Percentiles rank a stretch among this genome's conserved stretches.
These are phyloP conservation scores for Lynx canadensis DNA, from an alignment of 2,113 vertebrate species.

Conservation along the genomic window DNA sequence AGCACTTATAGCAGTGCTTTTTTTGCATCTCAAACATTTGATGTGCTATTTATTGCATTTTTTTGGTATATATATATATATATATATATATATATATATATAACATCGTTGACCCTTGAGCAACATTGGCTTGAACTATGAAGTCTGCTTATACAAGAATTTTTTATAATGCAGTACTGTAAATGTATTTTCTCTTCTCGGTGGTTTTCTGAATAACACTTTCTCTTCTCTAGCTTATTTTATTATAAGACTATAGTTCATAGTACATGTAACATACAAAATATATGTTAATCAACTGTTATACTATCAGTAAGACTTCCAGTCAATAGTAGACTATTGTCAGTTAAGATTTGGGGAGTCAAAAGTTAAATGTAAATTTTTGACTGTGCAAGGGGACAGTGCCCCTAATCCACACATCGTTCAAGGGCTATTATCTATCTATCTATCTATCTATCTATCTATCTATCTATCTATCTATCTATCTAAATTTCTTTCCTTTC, in stretches of 20 bases:
- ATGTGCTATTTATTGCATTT: conserved; percentile 64
- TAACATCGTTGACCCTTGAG: not conserved
- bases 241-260: not conserved
- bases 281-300: not conserved
- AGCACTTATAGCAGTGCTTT: conserved; percentile 59
- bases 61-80: not conserved
- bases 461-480: not conserved
- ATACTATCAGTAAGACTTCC: not conserved
- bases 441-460: not conserved
- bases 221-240: not conserved
- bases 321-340: not conserved
- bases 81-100: not conserved
- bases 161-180: not conserved
- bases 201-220: not conserved
- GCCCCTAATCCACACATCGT: not conserved
- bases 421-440: not conserved
- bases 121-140: not conserved
- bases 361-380: not conserved
- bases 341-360: not conserved
- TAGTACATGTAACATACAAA: not conserved
- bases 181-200: not conserved
- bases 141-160: not conserved
- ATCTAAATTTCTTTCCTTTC: not conserved
- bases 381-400: not conserved
- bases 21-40: conserved; percentile 75